A percentile compares a stretch with the other conserved stretches of the same genome.
These are phyloP conservation scores for Drosophila sproati DNA, from an alignment of 1,140 invertebrate genomes.

Conservation along the genomic window DNA sequence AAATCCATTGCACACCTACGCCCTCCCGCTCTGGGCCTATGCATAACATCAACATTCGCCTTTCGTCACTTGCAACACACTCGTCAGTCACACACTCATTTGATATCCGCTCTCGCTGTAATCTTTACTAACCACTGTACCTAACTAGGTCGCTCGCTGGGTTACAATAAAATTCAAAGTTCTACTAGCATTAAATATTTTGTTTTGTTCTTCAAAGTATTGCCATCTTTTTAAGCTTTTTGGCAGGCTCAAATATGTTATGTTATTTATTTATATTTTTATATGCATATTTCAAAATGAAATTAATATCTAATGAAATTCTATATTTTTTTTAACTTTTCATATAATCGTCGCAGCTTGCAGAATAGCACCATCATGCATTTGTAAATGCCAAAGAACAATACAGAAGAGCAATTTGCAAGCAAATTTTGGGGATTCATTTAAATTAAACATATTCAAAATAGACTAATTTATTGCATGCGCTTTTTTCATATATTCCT, in stretches of 20 bases:
- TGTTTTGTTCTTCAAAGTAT: conserved; percentile 68
- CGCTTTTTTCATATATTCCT: conserved; percentile 21
- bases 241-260: conserved; percentile 21
- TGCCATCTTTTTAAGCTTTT: conserved; percentile 72
- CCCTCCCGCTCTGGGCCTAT: background rate
- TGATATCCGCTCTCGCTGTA: conserved; percentile 12
- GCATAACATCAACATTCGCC: conserved; percentile 18
- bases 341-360: conserved; percentile 69
- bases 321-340: conserved; percentile 36
- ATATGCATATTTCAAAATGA: conserved; percentile 25
- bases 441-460: conserved; percentile 14
- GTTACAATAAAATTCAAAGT: conserved; percentile 8
- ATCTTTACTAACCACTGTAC: conserved; percentile 11
- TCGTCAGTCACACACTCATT: conserved; percentile 17
- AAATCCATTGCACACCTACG: conserved; percentile 18
- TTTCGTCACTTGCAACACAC: conserved; percentile 22
- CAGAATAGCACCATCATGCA: conserved; percentile 84
- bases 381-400: conserved; percentile 68
- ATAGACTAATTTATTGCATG: conserved; percentile 39
- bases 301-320: conserved; percentile 45
- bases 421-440: conserved; percentile 9
- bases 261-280: conserved; percentile 18
- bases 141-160: conserved; percentile 16
- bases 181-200: conserved; percentile 6
- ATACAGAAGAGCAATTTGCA: conserved; percentile 8